These are phyloP conservation scores for Xylocopa sonorina DNA, from an alignment of 1,140 invertebrate species.

Conservation along the genomic window DNA sequence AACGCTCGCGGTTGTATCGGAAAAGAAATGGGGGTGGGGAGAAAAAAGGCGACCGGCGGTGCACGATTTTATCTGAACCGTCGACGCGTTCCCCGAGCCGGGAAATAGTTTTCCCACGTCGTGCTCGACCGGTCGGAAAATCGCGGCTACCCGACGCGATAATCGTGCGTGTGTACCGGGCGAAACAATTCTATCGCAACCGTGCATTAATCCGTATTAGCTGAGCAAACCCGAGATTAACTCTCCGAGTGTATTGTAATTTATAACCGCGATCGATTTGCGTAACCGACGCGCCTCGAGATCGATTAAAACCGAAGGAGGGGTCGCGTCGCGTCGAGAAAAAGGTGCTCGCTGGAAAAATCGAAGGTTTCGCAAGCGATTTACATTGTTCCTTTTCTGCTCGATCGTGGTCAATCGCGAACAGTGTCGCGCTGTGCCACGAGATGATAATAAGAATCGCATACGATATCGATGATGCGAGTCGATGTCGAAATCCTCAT, in stretches of 20 bases:
- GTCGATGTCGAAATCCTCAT: slow-evolving; percentile 31
- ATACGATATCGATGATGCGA: background rate
- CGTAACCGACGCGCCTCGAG: background rate
- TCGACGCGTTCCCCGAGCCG: background rate
- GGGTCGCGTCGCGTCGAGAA: background rate
- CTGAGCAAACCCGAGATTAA: background rate
- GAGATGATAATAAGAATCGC: slow-evolving; percentile 1
- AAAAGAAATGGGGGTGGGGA: background rate
- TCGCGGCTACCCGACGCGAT: background rate
- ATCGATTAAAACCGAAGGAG: background rate
- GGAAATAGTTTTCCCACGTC: slow-evolving; percentile 36
- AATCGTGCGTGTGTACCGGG: background rate
- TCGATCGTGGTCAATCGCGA: background rate
- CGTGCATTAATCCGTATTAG: background rate
- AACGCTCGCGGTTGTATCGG: background rate
- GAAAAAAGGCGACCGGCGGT: background rate
- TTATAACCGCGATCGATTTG: background rate
- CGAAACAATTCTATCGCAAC: slow-evolving; percentile 23
- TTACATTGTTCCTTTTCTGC: background rate
- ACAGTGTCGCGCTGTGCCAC: background rate
- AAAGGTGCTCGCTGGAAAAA: background rate
- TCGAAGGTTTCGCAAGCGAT: background rate
- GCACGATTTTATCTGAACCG: slow-evolving; percentile 22
- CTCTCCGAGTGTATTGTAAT: no score
- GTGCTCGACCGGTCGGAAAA: slow-evolving; percentile 17